These are phyloP conservation scores for Anoura caudifer DNA, from an alignment of 2,113 vertebrate species.

Conservation along the genomic window DNA sequence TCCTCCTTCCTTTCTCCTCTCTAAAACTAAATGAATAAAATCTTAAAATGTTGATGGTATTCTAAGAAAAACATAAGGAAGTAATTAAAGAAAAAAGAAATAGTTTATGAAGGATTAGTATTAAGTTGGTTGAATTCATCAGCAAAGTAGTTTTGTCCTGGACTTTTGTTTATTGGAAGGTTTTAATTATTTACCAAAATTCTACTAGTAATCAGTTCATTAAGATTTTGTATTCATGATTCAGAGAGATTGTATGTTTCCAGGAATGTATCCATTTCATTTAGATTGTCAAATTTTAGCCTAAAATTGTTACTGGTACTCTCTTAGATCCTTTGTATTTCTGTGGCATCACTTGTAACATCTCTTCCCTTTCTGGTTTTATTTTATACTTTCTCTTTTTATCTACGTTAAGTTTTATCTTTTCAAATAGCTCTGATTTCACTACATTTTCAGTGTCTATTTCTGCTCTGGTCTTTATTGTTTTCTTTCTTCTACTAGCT, in stretches of 20 bases:
- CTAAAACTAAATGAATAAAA: too few relatives aligned
- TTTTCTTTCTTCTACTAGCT: neutral
- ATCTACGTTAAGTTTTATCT: neutral
- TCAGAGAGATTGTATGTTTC: neutral
- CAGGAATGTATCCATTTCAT: neutral
- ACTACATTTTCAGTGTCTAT: neutral
- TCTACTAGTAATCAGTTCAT: neutral
- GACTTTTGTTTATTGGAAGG: neutral
- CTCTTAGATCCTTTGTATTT: neutral
- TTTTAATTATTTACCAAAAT: neutral
- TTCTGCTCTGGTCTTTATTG: neutral
- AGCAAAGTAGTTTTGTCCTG: neutral
- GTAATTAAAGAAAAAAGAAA: neutral
- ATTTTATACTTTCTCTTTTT: neutral
- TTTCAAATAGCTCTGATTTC: neutral
- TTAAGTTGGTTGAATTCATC: neutral
- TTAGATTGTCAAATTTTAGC: neutral
- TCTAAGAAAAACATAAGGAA: too few relatives aligned
- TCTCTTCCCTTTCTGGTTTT: neutral
- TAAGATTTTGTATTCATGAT: neutral
- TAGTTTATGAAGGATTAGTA: neutral
- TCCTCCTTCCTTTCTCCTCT: too few relatives aligned
- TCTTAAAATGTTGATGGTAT: too few relatives aligned
- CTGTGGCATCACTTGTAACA: neutral
- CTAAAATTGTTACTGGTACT: neutral